These are phyloP conservation scores for Clarias batrachus DNA, from an alignment of 2,113 vertebrate genomes.

Conservation along the genomic window DNA sequence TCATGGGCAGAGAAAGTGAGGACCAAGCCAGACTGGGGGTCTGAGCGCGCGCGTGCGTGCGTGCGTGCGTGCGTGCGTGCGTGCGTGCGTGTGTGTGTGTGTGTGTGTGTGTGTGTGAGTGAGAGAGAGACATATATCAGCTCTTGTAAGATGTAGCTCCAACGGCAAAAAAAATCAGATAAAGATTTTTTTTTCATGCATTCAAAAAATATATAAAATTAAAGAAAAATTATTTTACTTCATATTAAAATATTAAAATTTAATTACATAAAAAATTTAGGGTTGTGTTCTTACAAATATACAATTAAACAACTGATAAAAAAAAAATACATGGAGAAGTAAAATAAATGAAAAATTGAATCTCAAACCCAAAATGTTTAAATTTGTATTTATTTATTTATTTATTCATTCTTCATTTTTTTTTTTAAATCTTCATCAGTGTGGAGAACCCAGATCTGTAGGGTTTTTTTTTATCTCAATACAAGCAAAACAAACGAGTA, in stretches of 20 bases:
- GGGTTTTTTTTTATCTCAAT: not conserved
- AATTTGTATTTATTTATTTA: not conserved
- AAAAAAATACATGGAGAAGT: not conserved
- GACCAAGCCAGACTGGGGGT: not conserved
- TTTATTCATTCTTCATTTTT: not conserved
- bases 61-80: not conserved
- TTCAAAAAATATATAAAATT: not conserved
- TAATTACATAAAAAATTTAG: too few relatives aligned
- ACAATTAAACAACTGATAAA: too few relatives aligned
- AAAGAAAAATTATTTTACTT: too few relatives aligned
- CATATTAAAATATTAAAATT: too few relatives aligned
- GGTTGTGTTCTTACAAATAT: too few relatives aligned
- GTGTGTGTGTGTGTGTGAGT: not conserved
- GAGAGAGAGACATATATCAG: not conserved
- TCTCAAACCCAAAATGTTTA: not conserved
- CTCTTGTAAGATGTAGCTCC: too few relatives aligned
- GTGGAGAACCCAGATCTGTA: not conserved
- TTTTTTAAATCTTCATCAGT: not conserved
- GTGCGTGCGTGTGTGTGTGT: not conserved
- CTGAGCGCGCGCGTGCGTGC: not conserved
- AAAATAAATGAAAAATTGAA: not conserved
- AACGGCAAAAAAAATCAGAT: not conserved
- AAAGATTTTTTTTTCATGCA: not conserved
- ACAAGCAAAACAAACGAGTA: not conserved
- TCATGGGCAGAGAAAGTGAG: not conserved